Base-by-base conservation (phyloP, 2,797 vertebrate genomes). In the Sebastes vulpes region DNA sequence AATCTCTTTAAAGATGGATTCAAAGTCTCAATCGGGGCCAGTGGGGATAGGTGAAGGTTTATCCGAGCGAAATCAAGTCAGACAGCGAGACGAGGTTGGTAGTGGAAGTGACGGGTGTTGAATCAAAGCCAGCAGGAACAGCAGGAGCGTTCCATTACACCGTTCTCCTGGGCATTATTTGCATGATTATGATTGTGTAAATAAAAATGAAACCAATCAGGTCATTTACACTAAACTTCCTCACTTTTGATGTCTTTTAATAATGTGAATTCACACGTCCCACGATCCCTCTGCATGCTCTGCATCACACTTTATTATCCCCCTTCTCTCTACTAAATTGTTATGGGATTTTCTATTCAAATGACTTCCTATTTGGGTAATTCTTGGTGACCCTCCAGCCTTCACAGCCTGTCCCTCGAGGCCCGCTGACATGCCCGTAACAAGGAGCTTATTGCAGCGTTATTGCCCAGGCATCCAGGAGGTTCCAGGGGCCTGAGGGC, bases 401-500 rank as follows among this genome's bases (percentile, higher is more conserved):
- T 79, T 77, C 53, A 3, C 78, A 21, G 63, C 46, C 2, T 3
- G 53, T 88, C 89, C 87, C 86, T 28, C 0, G 66, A 65, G 90
- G 81, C 76, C n/a, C 9, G 0, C 21, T 89, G 86, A 81, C 83
- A 81, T 75, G 75, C 67, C 84, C 81, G 79, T 93, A 93, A 91
- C 90, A 89, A 90, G 88, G 72, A 89, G 87, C 91, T 92, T 88
- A 92, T 92, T 90, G 90, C 90, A 68, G 67, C 60, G 66, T 89
- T 93, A 89, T 93, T 93, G 81, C 89, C 83, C 85, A 63, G 76
- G 81, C 82, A 87, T 88, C 82, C 14, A 54, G 86, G 75, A 64
- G 83, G 66, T 85, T 91, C 84, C 79, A 23, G 75, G 42, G 70
- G 75, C 90, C 91, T 3, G 54, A 50, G 88, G 93, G 82, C 79